Evolutionary conservation across 2,888 invertebrate genomes (phyloP).

Genomic region (Copidosoma aretas): DNA sequence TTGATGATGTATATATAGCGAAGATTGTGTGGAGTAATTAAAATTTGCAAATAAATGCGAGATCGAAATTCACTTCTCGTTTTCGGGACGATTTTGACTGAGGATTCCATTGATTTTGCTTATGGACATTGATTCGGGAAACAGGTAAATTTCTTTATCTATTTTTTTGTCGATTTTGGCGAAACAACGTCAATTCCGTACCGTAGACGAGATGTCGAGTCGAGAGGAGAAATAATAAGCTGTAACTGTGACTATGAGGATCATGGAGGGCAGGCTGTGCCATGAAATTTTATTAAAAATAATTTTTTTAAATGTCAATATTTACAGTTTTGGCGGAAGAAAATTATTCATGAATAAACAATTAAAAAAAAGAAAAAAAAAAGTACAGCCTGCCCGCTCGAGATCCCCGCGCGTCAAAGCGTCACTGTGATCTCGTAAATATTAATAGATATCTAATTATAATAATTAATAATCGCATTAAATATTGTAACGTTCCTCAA

Average conservation of each 20-base stretch:
- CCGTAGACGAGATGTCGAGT: conserved; percentile 23
- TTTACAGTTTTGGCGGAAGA: background rate
- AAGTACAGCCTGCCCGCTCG: conserved; percentile 58
- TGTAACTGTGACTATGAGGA: conserved; percentile 63
- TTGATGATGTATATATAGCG: conserved; percentile 24
- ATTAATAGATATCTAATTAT: conserved; percentile 62
- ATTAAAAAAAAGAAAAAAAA: conserved; percentile 16
- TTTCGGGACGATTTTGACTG: conserved; percentile 30
- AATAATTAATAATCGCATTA: conserved; percentile 58
- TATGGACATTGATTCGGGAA: background rate
- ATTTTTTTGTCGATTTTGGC: background rate
- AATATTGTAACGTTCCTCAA: conserved; percentile 58
- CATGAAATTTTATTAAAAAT: conserved; percentile 9
- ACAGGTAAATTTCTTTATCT: background rate
- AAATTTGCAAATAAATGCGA: conserved; percentile 25
- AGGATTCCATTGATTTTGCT: background rate
- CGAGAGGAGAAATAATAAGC: conserved; percentile 49
- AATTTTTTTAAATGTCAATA: conserved; percentile 1
- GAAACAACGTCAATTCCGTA: conserved; percentile 16
- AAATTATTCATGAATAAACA: background rate
- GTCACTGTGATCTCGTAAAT: conserved; percentile 63
- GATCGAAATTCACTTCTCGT: conserved; percentile 33
- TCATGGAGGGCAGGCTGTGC: conserved; percentile 61
- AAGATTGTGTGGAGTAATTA: conserved; percentile 5
- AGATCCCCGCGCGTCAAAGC: conserved; percentile 64